phyloP scores from a whole-genome alignment of 2,113 vertebrate species.

The Zapus hudsonius region DNA sequence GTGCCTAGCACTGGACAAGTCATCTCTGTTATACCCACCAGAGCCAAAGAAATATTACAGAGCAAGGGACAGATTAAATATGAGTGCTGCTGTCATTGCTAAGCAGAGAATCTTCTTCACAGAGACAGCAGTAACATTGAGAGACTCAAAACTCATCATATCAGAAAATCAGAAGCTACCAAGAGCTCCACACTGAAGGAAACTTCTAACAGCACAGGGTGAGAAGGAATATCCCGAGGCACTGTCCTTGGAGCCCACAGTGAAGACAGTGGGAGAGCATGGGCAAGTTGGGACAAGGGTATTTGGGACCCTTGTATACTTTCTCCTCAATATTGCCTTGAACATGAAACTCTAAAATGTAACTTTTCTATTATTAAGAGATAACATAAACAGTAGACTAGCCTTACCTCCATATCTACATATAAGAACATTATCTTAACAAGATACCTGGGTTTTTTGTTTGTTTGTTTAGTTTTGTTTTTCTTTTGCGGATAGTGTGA shows the following conservation, averaged over 20 bases:
- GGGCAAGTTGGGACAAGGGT: too few species aligned
- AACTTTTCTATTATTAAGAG: neutral
- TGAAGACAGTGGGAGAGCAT: neutral
- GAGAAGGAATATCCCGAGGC: too few species aligned
- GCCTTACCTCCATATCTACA: neutral
- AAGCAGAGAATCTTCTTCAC: too few species aligned
- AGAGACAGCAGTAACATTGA: too few species aligned
- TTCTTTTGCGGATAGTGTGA: neutral
- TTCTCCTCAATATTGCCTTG: neutral
- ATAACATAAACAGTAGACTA: neutral
- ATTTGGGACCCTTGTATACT: neutral
- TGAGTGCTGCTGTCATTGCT: too few species aligned
- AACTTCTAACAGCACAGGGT: too few species aligned
- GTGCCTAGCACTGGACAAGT: too few species aligned
- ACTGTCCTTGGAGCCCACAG: neutral
- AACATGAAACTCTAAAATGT: conserved; percentile 41
- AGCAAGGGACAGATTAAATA: too few species aligned
- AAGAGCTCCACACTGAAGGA: neutral
- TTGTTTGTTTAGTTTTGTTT: neutral
- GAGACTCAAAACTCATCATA: too few species aligned
- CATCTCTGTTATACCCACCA: too few species aligned
- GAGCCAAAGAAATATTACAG: too few species aligned
- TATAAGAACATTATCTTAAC: neutral
- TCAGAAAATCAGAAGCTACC: too few species aligned
- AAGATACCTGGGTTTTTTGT: neutral